Percentiles rank a stretch among this genome's conserved stretches.
Evolutionary conservation across 1,140 invertebrate genomes (phyloP).

Genomic region (Apis laboriosa): DNA sequence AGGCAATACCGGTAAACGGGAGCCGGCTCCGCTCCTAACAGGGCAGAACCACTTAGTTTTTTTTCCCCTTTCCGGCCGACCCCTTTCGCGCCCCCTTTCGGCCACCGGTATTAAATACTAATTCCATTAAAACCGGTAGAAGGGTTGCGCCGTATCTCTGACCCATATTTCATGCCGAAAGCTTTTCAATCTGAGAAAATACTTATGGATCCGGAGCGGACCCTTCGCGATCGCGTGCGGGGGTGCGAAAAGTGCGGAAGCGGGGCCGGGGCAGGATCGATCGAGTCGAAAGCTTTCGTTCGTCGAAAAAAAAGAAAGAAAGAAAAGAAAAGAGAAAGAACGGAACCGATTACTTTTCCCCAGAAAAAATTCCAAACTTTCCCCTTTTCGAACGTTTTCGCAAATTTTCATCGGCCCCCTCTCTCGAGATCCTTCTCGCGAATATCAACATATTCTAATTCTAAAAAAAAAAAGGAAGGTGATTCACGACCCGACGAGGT

Average conservation of each 20-base stretch:
- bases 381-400: no score
- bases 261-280: constrained; percentile 3
- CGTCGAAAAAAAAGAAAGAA: constrained; percentile 9
- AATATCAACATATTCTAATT: constrained; percentile 9
- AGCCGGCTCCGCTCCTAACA: constrained; percentile 30
- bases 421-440: not conserved
- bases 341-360: not conserved
- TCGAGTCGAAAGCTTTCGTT: constrained; percentile 47
- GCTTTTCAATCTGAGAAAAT: constrained; percentile 82
- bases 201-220: constrained; percentile 69
- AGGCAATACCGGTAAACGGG: constrained; percentile 64
- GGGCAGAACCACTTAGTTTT: constrained; percentile 64
- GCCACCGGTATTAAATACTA: constrained; percentile 79
- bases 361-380: not conserved
- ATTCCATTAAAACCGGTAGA: constrained; percentile 80
- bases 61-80: constrained; percentile 54
- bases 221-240: constrained; percentile 24
- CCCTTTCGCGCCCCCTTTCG: constrained; percentile 58
- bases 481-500: constrained; percentile 32
- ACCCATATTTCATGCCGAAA: constrained; percentile 80
- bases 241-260: constrained; percentile 34
- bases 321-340: not conserved
- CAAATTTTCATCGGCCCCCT: not conserved
- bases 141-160: constrained; percentile 77
- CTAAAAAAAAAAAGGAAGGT: not conserved